Evolutionary conservation across 2,888 invertebrate species (phyloP).

Genomic region (Ochlodes sylvanus): DNA sequence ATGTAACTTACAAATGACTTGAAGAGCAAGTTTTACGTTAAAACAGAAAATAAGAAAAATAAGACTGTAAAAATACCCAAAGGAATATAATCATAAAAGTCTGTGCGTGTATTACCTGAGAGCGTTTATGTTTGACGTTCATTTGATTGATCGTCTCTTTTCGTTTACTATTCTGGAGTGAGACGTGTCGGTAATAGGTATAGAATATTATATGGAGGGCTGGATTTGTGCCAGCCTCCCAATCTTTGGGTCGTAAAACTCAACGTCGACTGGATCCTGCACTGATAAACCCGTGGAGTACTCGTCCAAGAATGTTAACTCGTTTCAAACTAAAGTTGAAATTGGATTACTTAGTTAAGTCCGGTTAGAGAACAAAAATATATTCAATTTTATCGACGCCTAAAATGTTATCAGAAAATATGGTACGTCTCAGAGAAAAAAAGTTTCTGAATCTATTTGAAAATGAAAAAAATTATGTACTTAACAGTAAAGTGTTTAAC

Average conservation of each 20-base stretch:
- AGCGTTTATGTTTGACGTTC: too few species aligned
- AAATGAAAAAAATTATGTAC: too few species aligned
- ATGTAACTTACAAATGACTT: too few species aligned
- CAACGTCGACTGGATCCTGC: slow-evolving; percentile 17
- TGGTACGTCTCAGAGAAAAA: too few species aligned
- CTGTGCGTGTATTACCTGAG: too few species aligned
- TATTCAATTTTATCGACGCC: background rate
- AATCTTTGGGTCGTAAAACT: slow-evolving; percentile 23
- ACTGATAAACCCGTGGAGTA: slow-evolving; percentile 11
- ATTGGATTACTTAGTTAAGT: slow-evolving; percentile 2
- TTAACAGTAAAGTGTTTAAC: too few species aligned
- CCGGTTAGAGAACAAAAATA: background rate
- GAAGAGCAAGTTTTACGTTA: too few species aligned
- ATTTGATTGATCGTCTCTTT: background rate
- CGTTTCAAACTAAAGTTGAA: slow-evolving; percentile 20
- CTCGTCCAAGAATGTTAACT: slow-evolving; percentile 23
- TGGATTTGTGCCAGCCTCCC: slow-evolving; percentile 27
- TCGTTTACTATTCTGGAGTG: background rate
- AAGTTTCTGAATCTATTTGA: background rate
- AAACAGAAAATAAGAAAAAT: too few species aligned
- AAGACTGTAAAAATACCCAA: too few species aligned
- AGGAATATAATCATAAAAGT: too few species aligned
- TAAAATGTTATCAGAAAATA: background rate
- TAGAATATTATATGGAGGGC: slow-evolving; percentile 6
- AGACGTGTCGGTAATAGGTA: slow-evolving; percentile 7